Conservation (phyloP, 2,797 vertebrate species). For the Anolis apletophallus region DNA sequence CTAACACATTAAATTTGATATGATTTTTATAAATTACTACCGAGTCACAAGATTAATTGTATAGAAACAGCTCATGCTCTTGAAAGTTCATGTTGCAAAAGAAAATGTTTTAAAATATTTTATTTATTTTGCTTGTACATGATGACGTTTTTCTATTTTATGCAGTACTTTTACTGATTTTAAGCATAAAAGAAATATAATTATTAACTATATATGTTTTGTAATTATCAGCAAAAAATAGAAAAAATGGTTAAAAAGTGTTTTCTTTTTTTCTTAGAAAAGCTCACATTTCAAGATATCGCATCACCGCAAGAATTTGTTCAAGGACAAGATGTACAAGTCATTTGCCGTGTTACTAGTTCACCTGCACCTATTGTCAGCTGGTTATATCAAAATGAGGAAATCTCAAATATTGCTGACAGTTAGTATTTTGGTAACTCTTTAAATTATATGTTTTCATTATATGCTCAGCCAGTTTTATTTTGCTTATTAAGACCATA, state of each 20-base stretch:
- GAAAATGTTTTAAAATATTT: background rate
- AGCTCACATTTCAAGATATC: constrained; percentile 92
- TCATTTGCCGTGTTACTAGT: constrained; percentile 93
- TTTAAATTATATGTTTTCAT: constrained; percentile 75
- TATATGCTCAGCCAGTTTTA: constrained; percentile 27
- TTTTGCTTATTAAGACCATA: no score
- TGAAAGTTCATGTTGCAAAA: background rate
- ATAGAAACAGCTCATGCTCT: background rate
- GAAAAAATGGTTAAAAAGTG: background rate
- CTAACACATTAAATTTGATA: background rate
- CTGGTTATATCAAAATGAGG: constrained; percentile 93
- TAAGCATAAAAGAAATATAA: background rate
- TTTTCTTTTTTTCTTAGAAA: constrained; percentile 82
- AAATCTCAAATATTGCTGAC: constrained; percentile 89
- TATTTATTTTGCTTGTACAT: background rate
- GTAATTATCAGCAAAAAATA: constrained; percentile 1
- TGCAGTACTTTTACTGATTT: background rate
- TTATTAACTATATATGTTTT: background rate
- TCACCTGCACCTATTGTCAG: constrained; percentile 93
- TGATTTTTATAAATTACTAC: background rate
- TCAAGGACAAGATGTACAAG: constrained; percentile 92
- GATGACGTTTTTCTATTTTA: background rate
- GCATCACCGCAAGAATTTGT: constrained; percentile 95
- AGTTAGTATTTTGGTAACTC: constrained; percentile 93
- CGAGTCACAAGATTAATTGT: background rate